Evolutionary conservation across 1,140 invertebrate species (phyloP), one percentile per base, ranked within the genome.

Genomic region (Brachionus manjavacas): DNA sequence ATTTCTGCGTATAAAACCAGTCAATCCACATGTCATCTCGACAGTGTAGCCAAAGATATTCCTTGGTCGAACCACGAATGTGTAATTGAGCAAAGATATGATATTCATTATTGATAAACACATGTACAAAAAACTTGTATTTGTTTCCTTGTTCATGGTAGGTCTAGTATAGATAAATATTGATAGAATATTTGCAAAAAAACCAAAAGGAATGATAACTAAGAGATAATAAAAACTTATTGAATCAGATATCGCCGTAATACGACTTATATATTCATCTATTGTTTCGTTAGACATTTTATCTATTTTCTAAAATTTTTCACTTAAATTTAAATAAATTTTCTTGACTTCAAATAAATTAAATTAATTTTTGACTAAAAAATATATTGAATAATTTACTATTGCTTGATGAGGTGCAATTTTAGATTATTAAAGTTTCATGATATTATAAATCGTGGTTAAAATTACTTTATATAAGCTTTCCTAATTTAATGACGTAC

Each of bases 41-140:
- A 76, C 41, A 20, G 41, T 76, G 28, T 76, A 76, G 23, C 72
- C 72, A 49, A 76, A 76, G 6, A 76, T 12, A 76, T 76, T 49
- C 4, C 25, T 31, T 76, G 72, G 46, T 4, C 72, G 39, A 4
- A 76, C 72, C 12, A 76, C 31, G 41, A 76, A 76, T 25, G 72
- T 46, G 11, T 76, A 76, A 76, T 76, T 76, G 23, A 76, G 16
- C 4, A 76, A 25, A 0, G 72, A 76, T 23, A 76, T 76, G 3
- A 76, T 52, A 76, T 76, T 76, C 72, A 76, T 76, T 25, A 76
- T 76, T 20, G 72, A 76, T 28, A 76, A 46, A 25, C 72, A 76
- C 41, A 76, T 35, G 41, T 76, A 76, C 41, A 76, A 76, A 28
- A 76, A 76, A 11, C 72, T 46, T 23, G 72, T 76, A n/a, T 76